A percentile compares a stretch with the other conserved stretches of the same genome.
These are phyloP conservation scores for Apomyelois bistriatella DNA, from an alignment of 2,888 invertebrate species.

Conservation along the genomic window DNA sequence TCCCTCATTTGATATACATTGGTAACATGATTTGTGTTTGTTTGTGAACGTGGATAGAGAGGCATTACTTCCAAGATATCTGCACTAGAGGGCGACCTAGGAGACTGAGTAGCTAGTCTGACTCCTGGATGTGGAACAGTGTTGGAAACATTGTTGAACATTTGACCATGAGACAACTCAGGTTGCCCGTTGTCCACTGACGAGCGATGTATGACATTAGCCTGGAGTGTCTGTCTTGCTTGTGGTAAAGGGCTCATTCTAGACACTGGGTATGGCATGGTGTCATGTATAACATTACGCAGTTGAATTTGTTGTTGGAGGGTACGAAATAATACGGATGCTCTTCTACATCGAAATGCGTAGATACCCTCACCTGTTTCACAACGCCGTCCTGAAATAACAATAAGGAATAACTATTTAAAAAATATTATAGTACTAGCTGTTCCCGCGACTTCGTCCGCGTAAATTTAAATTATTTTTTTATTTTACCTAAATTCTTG, in stretches of 20 bases:
- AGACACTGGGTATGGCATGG: slow-evolving; percentile 60
- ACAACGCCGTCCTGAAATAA: slow-evolving; percentile 83
- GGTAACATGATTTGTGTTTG: slow-evolving; percentile 60
- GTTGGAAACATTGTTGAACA: slow-evolving; percentile 46
- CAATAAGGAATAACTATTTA: slow-evolving; percentile 41
- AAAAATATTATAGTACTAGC: slow-evolving; percentile 5
- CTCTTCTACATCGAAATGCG: slow-evolving; percentile 93
- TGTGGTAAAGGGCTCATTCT: slow-evolving; percentile 58
- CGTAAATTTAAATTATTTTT: too few species aligned
- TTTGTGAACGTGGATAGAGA: slow-evolving; percentile 62
- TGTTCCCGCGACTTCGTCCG: too few species aligned
- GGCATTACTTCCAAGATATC: slow-evolving; percentile 79
- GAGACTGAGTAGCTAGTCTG: slow-evolving; percentile 47
- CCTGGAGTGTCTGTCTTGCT: slow-evolving; percentile 63
- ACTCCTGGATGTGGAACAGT: slow-evolving; percentile 34
- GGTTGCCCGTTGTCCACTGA: slow-evolving; percentile 66
- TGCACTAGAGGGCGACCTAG: slow-evolving; percentile 77
- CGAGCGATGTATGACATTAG: slow-evolving; percentile 64
- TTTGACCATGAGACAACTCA: slow-evolving; percentile 34
- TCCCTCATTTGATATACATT: slow-evolving; percentile 80
- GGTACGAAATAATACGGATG: slow-evolving; percentile 91
- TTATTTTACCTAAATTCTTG: too few species aligned
- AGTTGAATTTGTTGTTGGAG: slow-evolving; percentile 92
- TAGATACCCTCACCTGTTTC: slow-evolving; percentile 96
- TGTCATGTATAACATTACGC: slow-evolving; percentile 68